Evolutionary conservation across 2,113 vertebrate genomes (phyloP), one percentile per base, ranked within the genome.

Genomic region (Gasterosteus nipponicus): DNA sequence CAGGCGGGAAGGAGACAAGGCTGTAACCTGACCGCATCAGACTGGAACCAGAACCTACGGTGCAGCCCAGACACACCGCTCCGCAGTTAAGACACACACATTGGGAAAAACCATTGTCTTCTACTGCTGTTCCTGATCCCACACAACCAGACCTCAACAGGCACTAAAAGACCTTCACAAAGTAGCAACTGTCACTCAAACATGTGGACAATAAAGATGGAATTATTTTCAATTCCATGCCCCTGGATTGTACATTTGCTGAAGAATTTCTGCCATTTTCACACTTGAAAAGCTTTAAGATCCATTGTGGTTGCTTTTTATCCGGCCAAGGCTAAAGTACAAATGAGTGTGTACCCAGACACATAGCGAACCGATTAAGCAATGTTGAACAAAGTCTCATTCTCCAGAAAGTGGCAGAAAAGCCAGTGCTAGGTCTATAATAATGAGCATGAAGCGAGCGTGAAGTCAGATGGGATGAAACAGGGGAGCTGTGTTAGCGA

Each of bases 11-110:
- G 22, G 39, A 81, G 87, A 87, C 77, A 14, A 57, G 68, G 72
- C 85, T 86, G 88, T 88, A 92, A 91, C 76, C 86, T 66, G 88
- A 90, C 89, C 84, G 47, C 86, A 84, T 88, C 84, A 73, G 86
- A 83, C 82, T 88, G 71, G 84, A 88, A 90, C 85, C 88, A 91
- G 87, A 89, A 87, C 82, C 74, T 61, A 60, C 39, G 39, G 69
- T 82, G 86, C 81, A 69, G 75, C 82, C 61, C 67, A 84, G 82
- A 87, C 79, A 78, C 75, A 75, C 76, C 22, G 41, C 74, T 83
- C 75, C 85, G 62, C 80, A 83, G 74, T 89, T 75, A 69, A 86
- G 86, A 87, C 81, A 77, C 87, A 81, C 87, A 81, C 82, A 80
- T 86, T 63, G 76, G 69, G 82, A 78, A 84, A 86, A 80, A 75